A percentile compares a stretch with the other conserved stretches of the same genome.
phyloP scores from a whole-genome alignment of 2,113 vertebrate species.

The Hypanus sabinus region DNA sequence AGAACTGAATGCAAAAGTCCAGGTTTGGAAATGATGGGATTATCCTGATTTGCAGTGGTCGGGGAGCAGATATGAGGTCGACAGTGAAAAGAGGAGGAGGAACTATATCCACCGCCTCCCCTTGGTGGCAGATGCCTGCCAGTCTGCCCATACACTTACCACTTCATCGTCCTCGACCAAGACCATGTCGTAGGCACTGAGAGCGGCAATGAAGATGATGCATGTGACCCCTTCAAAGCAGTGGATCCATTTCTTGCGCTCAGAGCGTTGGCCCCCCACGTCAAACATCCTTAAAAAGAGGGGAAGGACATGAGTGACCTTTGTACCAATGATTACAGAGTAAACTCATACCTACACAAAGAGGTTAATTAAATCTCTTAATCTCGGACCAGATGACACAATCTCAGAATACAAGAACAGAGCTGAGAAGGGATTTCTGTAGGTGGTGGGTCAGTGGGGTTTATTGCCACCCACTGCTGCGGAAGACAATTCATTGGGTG shows the following conservation, averaged over 20 bases:
- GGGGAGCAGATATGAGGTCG: too few species aligned
- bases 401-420: too few species aligned
- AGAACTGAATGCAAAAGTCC: too few species aligned
- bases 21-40: too few species aligned
- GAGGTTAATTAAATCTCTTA: too few species aligned
- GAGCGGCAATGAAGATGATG: conserved; percentile 92
- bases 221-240: conserved; percentile 97
- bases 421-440: too few species aligned
- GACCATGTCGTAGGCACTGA: conserved; percentile 95
- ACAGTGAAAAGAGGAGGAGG: too few species aligned
- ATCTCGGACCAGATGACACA: too few species aligned
- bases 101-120: background rate
- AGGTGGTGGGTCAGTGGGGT: too few species aligned
- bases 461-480: too few species aligned
- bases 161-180: conserved; percentile 88
- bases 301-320: background rate
- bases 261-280: conserved; percentile 89
- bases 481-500: too few species aligned
- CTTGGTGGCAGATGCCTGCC: background rate
- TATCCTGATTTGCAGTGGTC: background rate
- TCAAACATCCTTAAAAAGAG: conserved; percentile 82
- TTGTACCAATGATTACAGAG: too few species aligned
- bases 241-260: conserved; percentile 98
- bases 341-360: background rate
- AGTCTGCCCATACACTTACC: conserved; percentile 51